Evolutionary conservation across 2,888 invertebrate genomes (phyloP).

Genomic region (Rhagophthalmus giganteus): DNA sequence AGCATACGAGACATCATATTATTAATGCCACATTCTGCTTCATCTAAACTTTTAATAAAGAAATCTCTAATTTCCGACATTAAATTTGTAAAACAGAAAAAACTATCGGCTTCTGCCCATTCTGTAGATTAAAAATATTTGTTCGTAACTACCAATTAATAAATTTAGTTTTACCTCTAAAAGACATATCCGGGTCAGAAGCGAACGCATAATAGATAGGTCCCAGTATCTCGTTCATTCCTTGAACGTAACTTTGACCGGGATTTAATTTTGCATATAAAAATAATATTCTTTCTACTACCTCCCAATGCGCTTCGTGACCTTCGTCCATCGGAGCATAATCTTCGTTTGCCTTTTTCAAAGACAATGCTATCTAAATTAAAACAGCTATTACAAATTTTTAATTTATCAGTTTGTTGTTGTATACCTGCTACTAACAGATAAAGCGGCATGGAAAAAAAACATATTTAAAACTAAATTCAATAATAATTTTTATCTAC

Average conservation of each 20-base stretch:
- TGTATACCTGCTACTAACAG: constrained; percentile 41
- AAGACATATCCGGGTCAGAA: constrained; percentile 78
- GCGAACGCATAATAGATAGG: constrained; percentile 98
- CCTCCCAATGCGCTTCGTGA: constrained; percentile 98
- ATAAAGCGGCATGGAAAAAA: constrained; percentile 22
- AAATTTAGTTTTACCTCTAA: constrained; percentile 65
- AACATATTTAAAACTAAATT: constrained; percentile 7
- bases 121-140: constrained; percentile 57
- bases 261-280: constrained; percentile 98
- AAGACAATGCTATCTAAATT: constrained; percentile 67
- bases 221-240: constrained; percentile 99
- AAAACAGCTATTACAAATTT: constrained; percentile 5
- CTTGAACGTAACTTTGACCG: constrained; percentile 94
- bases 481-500: constrained; percentile 57
- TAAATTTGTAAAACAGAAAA: constrained; percentile 96
- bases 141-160: constrained; percentile 6
- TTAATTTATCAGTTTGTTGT: constrained; percentile 2
- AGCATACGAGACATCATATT: constrained; percentile 85
- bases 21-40: constrained; percentile 88
- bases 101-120: constrained; percentile 94
- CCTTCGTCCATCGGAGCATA: constrained; percentile 87
- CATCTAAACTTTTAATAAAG: constrained; percentile 94
- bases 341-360: constrained; percentile 76
- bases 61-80: constrained; percentile 98
- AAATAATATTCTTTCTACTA: constrained; percentile 94